phyloP scores from a whole-genome alignment of 1,140 invertebrate species.

The Brachionus calyciflorus region DNA sequence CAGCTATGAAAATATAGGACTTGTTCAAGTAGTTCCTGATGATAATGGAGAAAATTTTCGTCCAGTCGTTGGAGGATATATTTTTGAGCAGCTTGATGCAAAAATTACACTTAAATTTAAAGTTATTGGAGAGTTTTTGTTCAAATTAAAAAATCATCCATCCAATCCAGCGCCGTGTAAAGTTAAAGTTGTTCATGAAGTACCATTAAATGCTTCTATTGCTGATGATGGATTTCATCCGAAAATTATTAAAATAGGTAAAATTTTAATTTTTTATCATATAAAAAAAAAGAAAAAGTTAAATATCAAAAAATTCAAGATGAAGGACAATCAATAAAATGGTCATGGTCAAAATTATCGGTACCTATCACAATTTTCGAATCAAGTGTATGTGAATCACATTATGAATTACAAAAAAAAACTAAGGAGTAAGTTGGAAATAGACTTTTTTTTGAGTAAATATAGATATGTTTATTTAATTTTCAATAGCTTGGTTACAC shows the following conservation, averaged over 20 bases:
- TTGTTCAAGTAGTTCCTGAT: constrained; percentile 58
- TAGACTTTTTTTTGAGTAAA: background rate
- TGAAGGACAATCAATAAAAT: constrained; percentile 54
- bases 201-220: constrained; percentile 50
- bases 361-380: constrained; percentile 55
- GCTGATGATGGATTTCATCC: constrained; percentile 57
- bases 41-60: constrained; percentile 53
- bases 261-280: too few relatives aligned
- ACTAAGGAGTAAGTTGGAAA: constrained; percentile 35
- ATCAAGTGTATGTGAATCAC: constrained; percentile 51
- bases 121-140: constrained; percentile 58
- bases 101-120: constrained; percentile 57
- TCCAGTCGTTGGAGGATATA: constrained; percentile 58
- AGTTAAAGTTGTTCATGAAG: constrained; percentile 52
- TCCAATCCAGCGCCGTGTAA: constrained; percentile 51
- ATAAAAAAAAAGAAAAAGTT: too few relatives aligned
- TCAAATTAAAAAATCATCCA: constrained; percentile 47
- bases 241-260: constrained; percentile 53
- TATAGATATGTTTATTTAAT: background rate
- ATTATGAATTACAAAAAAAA: constrained; percentile 10
- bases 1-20: background rate
- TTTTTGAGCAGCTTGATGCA: constrained; percentile 49
- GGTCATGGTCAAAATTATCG: constrained; percentile 55
- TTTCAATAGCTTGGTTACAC: constrained; percentile 3
- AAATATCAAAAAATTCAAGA: too few relatives aligned